These are phyloP conservation scores for Artibeus jamaicensis DNA, from an alignment of 2,797 vertebrate species.

Conservation along the genomic window DNA sequence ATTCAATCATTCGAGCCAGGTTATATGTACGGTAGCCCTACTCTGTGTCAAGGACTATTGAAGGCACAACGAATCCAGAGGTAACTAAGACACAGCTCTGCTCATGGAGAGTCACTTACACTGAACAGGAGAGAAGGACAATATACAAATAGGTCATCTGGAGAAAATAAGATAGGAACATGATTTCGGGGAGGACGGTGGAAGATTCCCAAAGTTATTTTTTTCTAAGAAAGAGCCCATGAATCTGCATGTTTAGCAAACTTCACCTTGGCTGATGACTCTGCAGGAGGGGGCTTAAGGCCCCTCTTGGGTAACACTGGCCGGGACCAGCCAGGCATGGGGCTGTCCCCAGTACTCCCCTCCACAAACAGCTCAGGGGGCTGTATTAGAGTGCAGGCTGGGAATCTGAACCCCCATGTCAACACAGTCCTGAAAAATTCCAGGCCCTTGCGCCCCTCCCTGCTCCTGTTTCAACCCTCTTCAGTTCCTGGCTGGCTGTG, in stretches of 20 bases:
- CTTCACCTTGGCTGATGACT: neutral
- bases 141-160: neutral
- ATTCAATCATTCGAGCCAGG: neutral
- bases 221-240: neutral
- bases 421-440: neutral
- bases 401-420: neutral
- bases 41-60: fast-evolving
- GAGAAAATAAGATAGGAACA: neutral
- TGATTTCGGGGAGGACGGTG: neutral
- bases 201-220: neutral
- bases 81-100: too few species aligned
- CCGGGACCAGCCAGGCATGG: neutral
- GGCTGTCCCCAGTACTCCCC: neutral
- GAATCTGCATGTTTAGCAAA: neutral
- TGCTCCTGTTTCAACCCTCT: neutral
- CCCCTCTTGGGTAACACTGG: neutral
- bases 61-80: neutral
- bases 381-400: neutral
- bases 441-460: neutral
- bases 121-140: neutral
- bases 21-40: fast-evolving
- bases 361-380: fast-evolving
- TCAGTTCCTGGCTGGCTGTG: neutral
- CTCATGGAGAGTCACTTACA: too few species aligned
- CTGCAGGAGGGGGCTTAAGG: neutral